These are phyloP conservation scores for Poecilobothrus nobilitatus DNA, from an alignment of 2,888 invertebrate genomes.

Conservation along the genomic window DNA sequence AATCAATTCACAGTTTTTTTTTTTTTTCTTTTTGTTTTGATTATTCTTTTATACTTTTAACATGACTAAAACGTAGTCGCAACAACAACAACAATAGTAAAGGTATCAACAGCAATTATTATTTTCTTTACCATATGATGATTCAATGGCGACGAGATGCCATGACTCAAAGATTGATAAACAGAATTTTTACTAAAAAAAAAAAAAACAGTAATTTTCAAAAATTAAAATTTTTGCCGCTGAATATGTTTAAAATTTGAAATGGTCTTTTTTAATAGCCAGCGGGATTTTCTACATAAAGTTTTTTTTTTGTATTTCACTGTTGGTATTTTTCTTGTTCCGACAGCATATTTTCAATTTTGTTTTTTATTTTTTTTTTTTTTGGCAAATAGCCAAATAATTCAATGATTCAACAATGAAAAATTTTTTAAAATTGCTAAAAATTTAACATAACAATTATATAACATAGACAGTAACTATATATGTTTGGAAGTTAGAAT, in stretches of 20 bases:
- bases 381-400: neutral
- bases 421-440: neutral
- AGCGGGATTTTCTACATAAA: neutral
- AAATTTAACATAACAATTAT: neutral
- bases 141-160: too few species aligned
- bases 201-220: neutral
- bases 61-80: neutral
- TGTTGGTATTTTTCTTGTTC: neutral
- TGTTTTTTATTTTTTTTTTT: neutral
- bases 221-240: neutral
- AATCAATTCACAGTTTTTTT: constrained; percentile 1
- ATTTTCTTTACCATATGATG: too few species aligned
- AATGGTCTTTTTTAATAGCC: neutral
- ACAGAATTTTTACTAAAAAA: neutral
- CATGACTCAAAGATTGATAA: too few species aligned
- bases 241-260: neutral
- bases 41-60: neutral
- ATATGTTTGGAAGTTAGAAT: neutral
- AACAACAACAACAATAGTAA: too few species aligned
- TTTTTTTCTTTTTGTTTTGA: neutral
- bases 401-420: neutral
- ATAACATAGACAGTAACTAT: neutral
- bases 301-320: neutral
- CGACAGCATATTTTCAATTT: neutral
- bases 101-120: too few species aligned